These are phyloP conservation scores for Clarias gariepinus DNA, from an alignment of 2,113 vertebrate species.

Conservation along the genomic window DNA sequence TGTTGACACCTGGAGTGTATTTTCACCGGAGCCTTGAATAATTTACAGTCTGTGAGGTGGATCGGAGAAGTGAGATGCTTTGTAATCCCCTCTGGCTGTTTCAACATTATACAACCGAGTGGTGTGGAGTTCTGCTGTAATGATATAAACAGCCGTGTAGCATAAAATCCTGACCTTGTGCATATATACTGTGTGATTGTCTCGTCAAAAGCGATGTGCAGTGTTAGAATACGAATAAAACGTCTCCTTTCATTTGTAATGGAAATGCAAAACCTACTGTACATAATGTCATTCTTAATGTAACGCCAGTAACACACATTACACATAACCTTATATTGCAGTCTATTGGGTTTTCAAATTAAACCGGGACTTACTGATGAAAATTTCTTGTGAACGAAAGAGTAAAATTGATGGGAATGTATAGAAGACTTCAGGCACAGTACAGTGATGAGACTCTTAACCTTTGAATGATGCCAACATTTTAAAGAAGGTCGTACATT, in stretches of 20 bases:
- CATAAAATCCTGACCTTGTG: not conserved
- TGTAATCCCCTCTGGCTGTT: slow-evolving; percentile 39
- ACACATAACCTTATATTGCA: not conserved
- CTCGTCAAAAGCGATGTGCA: not conserved
- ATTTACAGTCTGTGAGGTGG: slow-evolving; percentile 38
- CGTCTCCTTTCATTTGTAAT: not conserved
- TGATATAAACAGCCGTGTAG: slow-evolving; percentile 12
- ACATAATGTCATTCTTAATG: not conserved
- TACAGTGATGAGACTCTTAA: too few relatives aligned
- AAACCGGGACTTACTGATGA: too few relatives aligned
- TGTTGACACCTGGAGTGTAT: slow-evolving; percentile 45
- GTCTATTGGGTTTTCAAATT: not conserved
- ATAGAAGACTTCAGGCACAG: too few relatives aligned
- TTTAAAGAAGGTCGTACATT: too few relatives aligned
- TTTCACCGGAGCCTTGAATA: slow-evolving; percentile 40
- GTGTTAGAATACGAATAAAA: not conserved
- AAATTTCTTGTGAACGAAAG: too few relatives aligned
- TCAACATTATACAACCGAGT: slow-evolving; percentile 38
- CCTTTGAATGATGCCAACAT: too few relatives aligned
- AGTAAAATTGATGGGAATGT: too few relatives aligned
- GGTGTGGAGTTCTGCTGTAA: slow-evolving; percentile 23
- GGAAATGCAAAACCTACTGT: not conserved
- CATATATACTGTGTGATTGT: not conserved
- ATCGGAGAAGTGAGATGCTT: slow-evolving; percentile 40
- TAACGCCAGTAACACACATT: not conserved